Evolutionary conservation across 2,888 invertebrate genomes (phyloP).

Genomic region (Athetis lepigone): DNA sequence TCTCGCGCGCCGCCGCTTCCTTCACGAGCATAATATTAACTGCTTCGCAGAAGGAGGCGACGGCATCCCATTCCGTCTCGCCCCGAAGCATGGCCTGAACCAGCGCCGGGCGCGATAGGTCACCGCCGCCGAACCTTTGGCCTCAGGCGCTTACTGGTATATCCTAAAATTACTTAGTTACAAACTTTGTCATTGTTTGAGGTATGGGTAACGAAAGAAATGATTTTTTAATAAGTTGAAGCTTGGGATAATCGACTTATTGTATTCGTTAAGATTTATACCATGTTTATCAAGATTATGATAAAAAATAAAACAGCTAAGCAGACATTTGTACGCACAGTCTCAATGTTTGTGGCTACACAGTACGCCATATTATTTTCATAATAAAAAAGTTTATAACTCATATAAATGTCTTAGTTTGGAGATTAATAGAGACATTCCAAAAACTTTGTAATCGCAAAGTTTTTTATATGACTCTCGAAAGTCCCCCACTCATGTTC

Average conservation of each 20-base stretch:
- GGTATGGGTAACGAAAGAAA: constrained; percentile 20
- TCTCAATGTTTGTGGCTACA: constrained; percentile 23
- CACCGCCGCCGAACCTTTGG: too few relatives aligned
- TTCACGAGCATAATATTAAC: too few relatives aligned
- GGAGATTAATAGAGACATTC: constrained; percentile 52
- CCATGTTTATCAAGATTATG: neutral
- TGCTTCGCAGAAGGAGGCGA: too few relatives aligned
- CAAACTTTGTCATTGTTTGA: constrained; percentile 35
- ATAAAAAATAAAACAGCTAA: neutral
- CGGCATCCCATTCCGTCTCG: too few relatives aligned
- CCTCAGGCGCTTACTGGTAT: constrained; percentile 34
- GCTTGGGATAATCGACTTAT: too few relatives aligned
- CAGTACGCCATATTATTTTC: constrained; percentile 29
- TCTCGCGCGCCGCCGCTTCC: too few relatives aligned
- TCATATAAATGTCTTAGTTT: constrained; percentile 53
- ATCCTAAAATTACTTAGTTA: constrained; percentile 26
- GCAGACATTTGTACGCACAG: constrained; percentile 2
- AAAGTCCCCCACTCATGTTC: constrained; percentile 5
- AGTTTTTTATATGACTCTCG: constrained; percentile 38
- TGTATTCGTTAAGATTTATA: neutral
- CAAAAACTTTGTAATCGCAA: constrained; percentile 43
- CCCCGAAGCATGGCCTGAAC: too few relatives aligned
- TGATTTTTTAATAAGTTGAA: constrained; percentile 26
- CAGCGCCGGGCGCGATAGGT: too few relatives aligned
- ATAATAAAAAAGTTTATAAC: constrained; percentile 46